A percentile compares a stretch with the other conserved stretches of the same genome.
Evolutionary conservation across 2,888 invertebrate genomes (phyloP).

Genomic region (Hypomecis atomaria): DNA sequence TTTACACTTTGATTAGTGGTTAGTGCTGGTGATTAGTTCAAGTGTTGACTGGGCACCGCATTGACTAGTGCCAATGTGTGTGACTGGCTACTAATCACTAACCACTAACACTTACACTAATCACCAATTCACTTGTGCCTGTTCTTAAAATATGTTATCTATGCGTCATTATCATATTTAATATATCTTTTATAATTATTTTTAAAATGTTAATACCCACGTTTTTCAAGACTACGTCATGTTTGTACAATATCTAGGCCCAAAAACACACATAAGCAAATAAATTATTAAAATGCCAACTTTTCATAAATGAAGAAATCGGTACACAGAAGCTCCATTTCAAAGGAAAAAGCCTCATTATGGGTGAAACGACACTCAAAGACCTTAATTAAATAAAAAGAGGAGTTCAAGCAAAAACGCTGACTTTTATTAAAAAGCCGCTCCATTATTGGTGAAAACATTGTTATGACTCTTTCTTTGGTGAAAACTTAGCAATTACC

Average conservation of each 20-base stretch:
- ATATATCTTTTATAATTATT: no score
- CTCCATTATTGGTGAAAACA: constrained; percentile 15
- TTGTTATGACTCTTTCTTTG: constrained; percentile 2
- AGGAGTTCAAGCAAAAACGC: constrained; percentile 19
- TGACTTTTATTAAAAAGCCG: constrained; percentile 19
- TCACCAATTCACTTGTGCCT: no score
- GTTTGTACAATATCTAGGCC: background rate
- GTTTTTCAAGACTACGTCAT: no score
- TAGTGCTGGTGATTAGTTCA: no score
- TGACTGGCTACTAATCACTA: no score
- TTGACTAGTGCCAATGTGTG: no score
- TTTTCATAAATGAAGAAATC: constrained; percentile 13
- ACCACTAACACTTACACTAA: no score
- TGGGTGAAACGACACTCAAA: constrained; percentile 42
- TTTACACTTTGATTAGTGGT: no score
- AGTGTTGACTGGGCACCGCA: no score
- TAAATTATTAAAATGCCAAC: constrained; percentile 8
- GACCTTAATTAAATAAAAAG: constrained; percentile 50
- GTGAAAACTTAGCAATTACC: background rate
- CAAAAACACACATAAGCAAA: background rate
- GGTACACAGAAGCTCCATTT: constrained; percentile 16
- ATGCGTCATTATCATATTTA: no score
- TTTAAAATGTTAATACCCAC: no score
- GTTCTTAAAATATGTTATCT: no score
- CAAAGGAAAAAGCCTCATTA: constrained; percentile 32